These are phyloP conservation scores for Sigmodon hispidus DNA, from an alignment of 2,113 vertebrate species.

Conservation along the genomic window DNA sequence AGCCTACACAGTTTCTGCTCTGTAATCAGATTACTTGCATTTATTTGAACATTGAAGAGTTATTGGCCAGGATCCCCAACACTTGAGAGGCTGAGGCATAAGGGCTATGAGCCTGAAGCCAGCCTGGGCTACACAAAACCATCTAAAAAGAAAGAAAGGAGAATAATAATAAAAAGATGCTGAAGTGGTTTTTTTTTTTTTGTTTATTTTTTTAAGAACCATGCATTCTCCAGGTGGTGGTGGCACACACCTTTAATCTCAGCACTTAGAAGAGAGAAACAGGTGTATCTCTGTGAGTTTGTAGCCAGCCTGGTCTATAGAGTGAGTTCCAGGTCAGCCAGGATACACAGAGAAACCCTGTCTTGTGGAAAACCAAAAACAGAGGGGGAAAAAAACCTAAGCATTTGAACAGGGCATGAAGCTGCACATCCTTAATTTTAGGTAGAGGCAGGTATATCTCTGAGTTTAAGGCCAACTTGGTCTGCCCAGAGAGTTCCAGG, in stretches of 20 bases:
- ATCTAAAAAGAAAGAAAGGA: not conserved
- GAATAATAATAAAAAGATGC: not conserved
- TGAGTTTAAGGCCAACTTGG: not conserved
- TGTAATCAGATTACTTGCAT: constrained; percentile 2
- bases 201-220: not conserved
- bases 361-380: not conserved
- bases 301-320: not conserved
- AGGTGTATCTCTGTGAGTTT: not conserved
- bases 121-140: not conserved
- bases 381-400: not conserved
- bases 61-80: not conserved
- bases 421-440: not conserved
- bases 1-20: not conserved
- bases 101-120: not conserved
- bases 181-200: not conserved
- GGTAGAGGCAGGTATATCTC: not conserved
- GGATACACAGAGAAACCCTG: not conserved
- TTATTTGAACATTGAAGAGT: constrained; percentile 16
- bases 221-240: not conserved
- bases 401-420: not conserved
- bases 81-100: not conserved
- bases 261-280: not conserved
- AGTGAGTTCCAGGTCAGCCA: not conserved
- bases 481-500: not conserved
- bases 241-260: not conserved